phyloP scores from a whole-genome alignment of 2,797 vertebrate genomes.

The Enteromius radiatus region DNA sequence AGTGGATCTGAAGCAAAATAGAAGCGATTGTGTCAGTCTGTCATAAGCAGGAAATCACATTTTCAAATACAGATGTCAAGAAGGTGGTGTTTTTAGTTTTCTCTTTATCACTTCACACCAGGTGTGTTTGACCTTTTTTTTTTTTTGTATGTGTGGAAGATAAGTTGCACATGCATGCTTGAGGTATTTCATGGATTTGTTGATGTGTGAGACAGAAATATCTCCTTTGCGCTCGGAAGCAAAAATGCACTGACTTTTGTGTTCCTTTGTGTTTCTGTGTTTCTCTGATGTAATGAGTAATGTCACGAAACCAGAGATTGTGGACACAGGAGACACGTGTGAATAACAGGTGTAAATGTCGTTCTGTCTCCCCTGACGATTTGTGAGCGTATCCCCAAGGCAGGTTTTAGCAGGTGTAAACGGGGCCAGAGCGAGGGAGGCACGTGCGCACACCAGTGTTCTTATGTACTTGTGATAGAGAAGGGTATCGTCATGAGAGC shows the following conservation, averaged over 20 bases:
- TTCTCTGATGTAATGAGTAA: neutral
- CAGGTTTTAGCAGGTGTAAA: conserved; percentile 8
- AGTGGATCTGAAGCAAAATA: conserved; percentile 34
- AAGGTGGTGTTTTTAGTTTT: neutral
- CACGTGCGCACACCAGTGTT: conserved; percentile 23
- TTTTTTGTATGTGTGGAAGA: neutral
- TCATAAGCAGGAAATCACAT: neutral
- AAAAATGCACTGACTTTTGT: neutral
- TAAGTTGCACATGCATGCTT: neutral
- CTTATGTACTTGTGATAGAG: conserved; percentile 40
- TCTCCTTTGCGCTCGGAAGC: neutral
- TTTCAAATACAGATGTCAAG: conserved; percentile 20
- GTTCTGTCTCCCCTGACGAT: neutral
- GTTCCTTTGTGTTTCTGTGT: neutral
- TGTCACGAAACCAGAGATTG: neutral
- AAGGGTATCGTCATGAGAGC: conserved; percentile 58
- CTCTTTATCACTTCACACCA: neutral
- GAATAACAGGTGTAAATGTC: conserved; percentile 8
- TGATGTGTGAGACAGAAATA: neutral
- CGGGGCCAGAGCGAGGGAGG: neutral
- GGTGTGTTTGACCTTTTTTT: neutral
- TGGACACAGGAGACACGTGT: neutral
- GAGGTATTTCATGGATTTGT: neutral
- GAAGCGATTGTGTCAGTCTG: conserved; percentile 29
- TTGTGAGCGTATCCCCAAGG: neutral